Evolutionary conservation across 2,113 vertebrate species (phyloP).

Genomic region (Cyprinodon brontotheroides): DNA sequence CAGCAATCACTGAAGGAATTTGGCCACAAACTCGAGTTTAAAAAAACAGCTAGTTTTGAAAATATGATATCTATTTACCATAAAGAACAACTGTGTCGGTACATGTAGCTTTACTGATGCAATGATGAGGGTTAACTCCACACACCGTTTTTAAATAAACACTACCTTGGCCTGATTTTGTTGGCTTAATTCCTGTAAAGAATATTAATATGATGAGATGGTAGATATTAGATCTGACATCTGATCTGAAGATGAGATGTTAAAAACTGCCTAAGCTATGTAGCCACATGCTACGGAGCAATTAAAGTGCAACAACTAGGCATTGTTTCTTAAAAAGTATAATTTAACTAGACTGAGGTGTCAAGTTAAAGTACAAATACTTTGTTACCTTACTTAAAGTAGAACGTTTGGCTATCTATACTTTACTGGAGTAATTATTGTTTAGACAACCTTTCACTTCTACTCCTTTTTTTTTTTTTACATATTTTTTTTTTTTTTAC

Average conservation of each 20-base stretch:
- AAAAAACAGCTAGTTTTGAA: not conserved
- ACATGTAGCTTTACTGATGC: not conserved
- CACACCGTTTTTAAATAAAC: not conserved
- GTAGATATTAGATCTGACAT: no score
- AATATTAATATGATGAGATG: not conserved
- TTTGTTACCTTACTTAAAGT: no score
- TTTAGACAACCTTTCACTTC: no score
- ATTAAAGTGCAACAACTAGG: not conserved
- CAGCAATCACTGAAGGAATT: not conserved
- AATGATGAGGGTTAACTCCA: not conserved
- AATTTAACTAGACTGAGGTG: no score
- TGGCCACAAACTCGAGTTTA: not conserved
- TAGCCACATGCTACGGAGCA: no score
- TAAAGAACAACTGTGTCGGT: not conserved
- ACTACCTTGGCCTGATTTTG: not conserved
- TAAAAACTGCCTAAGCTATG: no score
- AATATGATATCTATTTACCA: not conserved
- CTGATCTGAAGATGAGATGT: no score
- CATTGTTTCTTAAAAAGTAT: not conserved
- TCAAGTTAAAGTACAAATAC: no score
- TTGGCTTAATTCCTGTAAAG: not conserved
- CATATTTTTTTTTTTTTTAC: no score
- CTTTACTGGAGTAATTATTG: no score
- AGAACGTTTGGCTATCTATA: no score
- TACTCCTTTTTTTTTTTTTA: no score